These are phyloP conservation scores for Chaetogeoica ovagalla DNA, from an alignment of 2,888 invertebrate genomes.

Conservation along the genomic window DNA sequence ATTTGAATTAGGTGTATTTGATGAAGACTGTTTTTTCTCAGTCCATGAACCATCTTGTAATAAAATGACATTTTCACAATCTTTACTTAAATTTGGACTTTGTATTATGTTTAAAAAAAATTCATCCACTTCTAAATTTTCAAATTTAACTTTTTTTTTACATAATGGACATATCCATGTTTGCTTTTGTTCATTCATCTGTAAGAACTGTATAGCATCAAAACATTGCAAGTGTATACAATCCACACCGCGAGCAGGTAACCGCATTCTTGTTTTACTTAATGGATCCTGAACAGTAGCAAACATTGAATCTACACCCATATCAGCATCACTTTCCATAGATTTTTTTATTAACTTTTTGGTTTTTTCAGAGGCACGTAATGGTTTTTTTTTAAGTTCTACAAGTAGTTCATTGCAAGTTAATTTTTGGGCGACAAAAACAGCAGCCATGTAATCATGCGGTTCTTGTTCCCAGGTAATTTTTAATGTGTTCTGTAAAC, in stretches of 20 bases:
- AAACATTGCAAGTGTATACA: slow-evolving; percentile 98
- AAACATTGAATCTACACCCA: slow-evolving; percentile 89
- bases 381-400: slow-evolving; percentile 34
- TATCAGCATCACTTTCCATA: slow-evolving; percentile 87
- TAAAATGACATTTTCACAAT: slow-evolving; percentile 40
- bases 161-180: slow-evolving; percentile 99
- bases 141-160: slow-evolving; percentile 66
- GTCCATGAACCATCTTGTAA: slow-evolving; percentile 35
- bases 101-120: slow-evolving; percentile 43
- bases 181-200: slow-evolving; percentile 98
- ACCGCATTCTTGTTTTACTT: slow-evolving; percentile 85
- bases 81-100: slow-evolving; percentile 27
- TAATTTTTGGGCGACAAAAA: slow-evolving; percentile 38
- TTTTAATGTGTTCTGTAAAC: slow-evolving; percentile 32
- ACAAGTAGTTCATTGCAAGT: slow-evolving; percentile 23
- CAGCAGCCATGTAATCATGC: slow-evolving; percentile 32
- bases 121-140: slow-evolving; percentile 43
- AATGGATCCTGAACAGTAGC: slow-evolving; percentile 94
- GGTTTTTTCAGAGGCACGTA: slow-evolving; percentile 15
- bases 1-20: background rate
- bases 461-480: slow-evolving; percentile 42
- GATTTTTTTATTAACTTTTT: slow-evolving; percentile 45
- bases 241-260: slow-evolving; percentile 86
- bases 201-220: slow-evolving; percentile 90
- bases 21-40: slow-evolving; percentile 6